These are phyloP conservation scores for Caenorhabditis sp. DNA, from an alignment of 2,888 invertebrate species.

Conservation along the genomic window DNA sequence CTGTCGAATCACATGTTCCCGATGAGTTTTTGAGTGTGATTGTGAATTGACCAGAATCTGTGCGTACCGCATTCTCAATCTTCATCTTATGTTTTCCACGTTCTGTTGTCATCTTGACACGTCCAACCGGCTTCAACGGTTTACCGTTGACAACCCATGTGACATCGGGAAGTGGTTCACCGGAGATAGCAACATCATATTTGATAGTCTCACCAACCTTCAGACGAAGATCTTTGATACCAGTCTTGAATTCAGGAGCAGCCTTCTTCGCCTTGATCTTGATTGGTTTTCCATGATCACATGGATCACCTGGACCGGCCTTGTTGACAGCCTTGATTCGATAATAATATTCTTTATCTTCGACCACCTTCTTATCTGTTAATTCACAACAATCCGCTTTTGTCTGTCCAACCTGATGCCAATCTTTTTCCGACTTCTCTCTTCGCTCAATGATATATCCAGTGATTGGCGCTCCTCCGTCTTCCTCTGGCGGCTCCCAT, in stretches of 20 bases:
- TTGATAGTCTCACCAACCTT: slow-evolving; percentile 95
- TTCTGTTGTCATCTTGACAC: slow-evolving; percentile 71
- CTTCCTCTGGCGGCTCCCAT: slow-evolving; percentile 70
- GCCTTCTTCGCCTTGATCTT: slow-evolving; percentile 69
- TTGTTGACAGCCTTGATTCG: slow-evolving; percentile 82
- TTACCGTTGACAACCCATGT: slow-evolving; percentile 81
- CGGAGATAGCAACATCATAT: slow-evolving; percentile 91
- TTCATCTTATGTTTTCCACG: slow-evolving; percentile 72
- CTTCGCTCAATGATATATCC: slow-evolving; percentile 70
- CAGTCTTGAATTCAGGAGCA: slow-evolving; percentile 82
- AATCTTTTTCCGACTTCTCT: slow-evolving; percentile 71
- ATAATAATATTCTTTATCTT: slow-evolving; percentile 71
- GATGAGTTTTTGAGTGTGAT: slow-evolving; percentile 88
- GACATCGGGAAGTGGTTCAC: slow-evolving; percentile 94
- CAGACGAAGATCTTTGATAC: slow-evolving; percentile 87
- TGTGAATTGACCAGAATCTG: slow-evolving; percentile 89
- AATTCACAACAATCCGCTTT: slow-evolving; percentile 55
- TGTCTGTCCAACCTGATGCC: slow-evolving; percentile 64
- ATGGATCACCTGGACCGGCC: slow-evolving; percentile 85
- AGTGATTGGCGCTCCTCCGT: slow-evolving; percentile 69
- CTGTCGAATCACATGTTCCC: slow-evolving; percentile 88
- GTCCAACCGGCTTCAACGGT: slow-evolving; percentile 66
- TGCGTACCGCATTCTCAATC: slow-evolving; percentile 89
- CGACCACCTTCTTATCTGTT: slow-evolving; percentile 70
- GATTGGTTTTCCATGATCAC: slow-evolving; percentile 83